Conservation (phyloP, 1,140 invertebrate species). For the Drosophila kohkoa region DNA sequence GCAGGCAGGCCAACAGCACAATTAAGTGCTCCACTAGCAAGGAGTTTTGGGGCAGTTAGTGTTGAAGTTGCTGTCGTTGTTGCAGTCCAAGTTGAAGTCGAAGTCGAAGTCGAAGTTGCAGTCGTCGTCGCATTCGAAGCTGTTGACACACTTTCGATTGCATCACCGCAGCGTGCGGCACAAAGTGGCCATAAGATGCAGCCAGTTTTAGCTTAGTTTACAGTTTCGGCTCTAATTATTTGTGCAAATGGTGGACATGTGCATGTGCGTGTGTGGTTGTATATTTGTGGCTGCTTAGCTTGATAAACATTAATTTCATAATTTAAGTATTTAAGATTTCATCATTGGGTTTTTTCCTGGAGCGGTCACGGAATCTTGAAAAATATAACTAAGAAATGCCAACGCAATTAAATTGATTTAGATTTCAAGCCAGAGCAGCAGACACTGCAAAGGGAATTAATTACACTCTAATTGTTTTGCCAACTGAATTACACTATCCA, state of each 20-base stretch:
- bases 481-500: background rate
- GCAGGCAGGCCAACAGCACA: conserved; percentile 24
- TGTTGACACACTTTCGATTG: conserved; percentile 81
- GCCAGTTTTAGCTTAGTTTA: conserved; percentile 76
- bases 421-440: background rate
- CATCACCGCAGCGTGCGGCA: conserved; percentile 56
- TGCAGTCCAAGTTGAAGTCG: conserved; percentile 8
- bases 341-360: conserved; percentile 11
- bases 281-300: conserved; percentile 5
- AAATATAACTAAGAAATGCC: background rate
- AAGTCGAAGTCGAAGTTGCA: background rate
- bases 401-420: background rate
- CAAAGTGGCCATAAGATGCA: conserved; percentile 67
- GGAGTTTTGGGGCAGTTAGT: conserved; percentile 19
- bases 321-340: conserved; percentile 67
- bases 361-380: conserved; percentile 5
- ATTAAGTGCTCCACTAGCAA: conserved; percentile 57
- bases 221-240: conserved; percentile 69
- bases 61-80: background rate
- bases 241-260: conserved; percentile 30
- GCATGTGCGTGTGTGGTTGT: conserved; percentile 18
- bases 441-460: background rate
- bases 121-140: conserved; percentile 54
- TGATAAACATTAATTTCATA: conserved; percentile 72
- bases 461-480: background rate